Conservation (phyloP, 2,888 invertebrate species). For the Acronicta alni region DNA sequence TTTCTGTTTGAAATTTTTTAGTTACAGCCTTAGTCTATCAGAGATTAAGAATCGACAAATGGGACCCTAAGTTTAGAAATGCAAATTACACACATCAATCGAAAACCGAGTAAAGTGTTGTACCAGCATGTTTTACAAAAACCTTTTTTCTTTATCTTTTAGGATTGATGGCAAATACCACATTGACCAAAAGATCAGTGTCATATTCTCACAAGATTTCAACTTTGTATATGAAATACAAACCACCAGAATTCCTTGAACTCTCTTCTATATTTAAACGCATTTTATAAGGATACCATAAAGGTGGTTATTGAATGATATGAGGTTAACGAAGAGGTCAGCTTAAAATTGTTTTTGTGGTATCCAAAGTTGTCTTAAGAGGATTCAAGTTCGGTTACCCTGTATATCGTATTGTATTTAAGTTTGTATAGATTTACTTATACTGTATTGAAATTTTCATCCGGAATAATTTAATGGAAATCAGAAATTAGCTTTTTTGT, state of each 20-base stretch:
- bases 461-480: no score
- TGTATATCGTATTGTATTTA: slow-evolving; percentile 15
- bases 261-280: not conserved
- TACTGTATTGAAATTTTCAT: slow-evolving; percentile 4
- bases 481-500: no score
- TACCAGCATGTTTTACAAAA: slow-evolving; percentile 10
- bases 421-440: slow-evolving; percentile 17
- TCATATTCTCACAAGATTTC: slow-evolving; percentile 32
- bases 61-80: not conserved
- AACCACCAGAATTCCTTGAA: not conserved
- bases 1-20: no score
- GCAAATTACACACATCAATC: not conserved
- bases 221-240: slow-evolving; percentile 25
- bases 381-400: slow-evolving; percentile 17
- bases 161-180: slow-evolving; percentile 22
- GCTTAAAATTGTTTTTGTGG: not conserved
- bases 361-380: slow-evolving; percentile 12
- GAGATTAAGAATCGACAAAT: no score
- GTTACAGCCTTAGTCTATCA: no score
- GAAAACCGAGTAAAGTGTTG: no score
- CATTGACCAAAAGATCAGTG: slow-evolving; percentile 42
- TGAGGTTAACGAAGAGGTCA: not conserved
- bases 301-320: not conserved
- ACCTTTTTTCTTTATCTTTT: slow-evolving; percentile 17
- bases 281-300: fast-evolving